Evolutionary conservation across 2,797 vertebrate genomes (phyloP).

Genomic region (Pseudocheirus occidentalis): DNA sequence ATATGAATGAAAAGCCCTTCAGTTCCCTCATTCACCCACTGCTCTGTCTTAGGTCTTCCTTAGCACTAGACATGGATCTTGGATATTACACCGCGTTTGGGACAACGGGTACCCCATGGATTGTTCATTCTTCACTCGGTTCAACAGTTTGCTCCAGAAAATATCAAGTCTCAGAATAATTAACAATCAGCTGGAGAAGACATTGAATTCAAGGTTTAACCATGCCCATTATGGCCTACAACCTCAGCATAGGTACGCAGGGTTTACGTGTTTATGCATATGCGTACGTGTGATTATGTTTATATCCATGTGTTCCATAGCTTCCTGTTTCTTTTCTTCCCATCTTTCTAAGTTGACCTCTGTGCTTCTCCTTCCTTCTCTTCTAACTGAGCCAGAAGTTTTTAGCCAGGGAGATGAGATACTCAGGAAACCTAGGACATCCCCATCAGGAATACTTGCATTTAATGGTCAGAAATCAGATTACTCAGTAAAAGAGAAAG

Average conservation of each 20-base stretch:
- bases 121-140: slow-evolving; percentile 78
- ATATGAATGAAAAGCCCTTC: not conserved
- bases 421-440: not conserved
- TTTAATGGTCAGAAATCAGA: not conserved
- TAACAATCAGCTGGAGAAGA: slow-evolving; percentile 82
- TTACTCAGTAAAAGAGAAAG: not conserved
- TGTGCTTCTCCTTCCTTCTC: not conserved
- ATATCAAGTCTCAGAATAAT: slow-evolving; percentile 75
- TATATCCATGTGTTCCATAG: not conserved
- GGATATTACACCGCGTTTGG: slow-evolving; percentile 88
- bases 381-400: not conserved
- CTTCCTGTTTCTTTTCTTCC: not conserved
- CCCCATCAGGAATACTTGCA: not conserved
- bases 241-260: slow-evolving; percentile 88
- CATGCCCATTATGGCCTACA: slow-evolving; percentile 89
- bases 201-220: slow-evolving; percentile 85
- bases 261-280: not conserved
- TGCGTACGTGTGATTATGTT: not conserved
- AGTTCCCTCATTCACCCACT: not conserved
- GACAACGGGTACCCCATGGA: slow-evolving; percentile 88
- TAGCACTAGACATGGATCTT: slow-evolving; percentile 89
- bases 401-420: not conserved
- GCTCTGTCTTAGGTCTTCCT: slow-evolving; percentile 89
- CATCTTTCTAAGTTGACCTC: not conserved
- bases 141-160: slow-evolving; percentile 67